Evolutionary conservation across 2,797 vertebrate genomes (phyloP), one percentile per base, ranked within the genome.

Genomic region (Phalanger gymnotis): DNA sequence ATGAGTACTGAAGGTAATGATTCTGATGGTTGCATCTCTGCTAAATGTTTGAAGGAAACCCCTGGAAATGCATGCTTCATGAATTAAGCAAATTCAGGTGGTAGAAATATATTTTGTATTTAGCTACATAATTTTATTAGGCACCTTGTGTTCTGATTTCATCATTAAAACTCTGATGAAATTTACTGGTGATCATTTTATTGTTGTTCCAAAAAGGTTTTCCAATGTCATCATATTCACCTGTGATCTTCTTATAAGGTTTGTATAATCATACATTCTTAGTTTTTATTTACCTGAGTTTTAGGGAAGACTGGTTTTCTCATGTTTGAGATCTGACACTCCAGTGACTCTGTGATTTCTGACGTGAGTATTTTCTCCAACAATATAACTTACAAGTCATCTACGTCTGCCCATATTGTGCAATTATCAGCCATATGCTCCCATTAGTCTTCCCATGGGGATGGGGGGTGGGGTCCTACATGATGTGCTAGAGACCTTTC

Each of bases 1-100:
- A 99, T 99, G 99, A 99, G 99, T 98, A 99, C 99, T 0, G 99
- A 99, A 98, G 99, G 99, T 99, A 97, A 98, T 94, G 4, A 30
- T 94, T 1, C 0, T 7, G 27, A 30, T 9, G 14, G 14, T 10
- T 53, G 55, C 94, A 16, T 94, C 55, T 89, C 89, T 87, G 51
- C 31, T 94, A 61, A 94, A 90, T 89, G 27, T 91, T 93, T 94
- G 55, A 94, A 31, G 22, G 93, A 97, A 91, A 3, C 7, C 6
- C 61, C 54, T 73, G 57, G 93, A 51, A 47, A 51, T 27, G 22
- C n/a, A 40, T 81, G 22, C 19, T 40, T 81, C 6, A 47, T 10
- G 22, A 47, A 81, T 81, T 91, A 57, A 87, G 55, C 40, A 92
- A 93, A 92, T 55, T 10, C 51, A 54, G 94, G 54, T 90, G 54